phyloP scores from a whole-genome alignment of 2,113 vertebrate genomes.

The Oxygymnocypris stewartii region DNA sequence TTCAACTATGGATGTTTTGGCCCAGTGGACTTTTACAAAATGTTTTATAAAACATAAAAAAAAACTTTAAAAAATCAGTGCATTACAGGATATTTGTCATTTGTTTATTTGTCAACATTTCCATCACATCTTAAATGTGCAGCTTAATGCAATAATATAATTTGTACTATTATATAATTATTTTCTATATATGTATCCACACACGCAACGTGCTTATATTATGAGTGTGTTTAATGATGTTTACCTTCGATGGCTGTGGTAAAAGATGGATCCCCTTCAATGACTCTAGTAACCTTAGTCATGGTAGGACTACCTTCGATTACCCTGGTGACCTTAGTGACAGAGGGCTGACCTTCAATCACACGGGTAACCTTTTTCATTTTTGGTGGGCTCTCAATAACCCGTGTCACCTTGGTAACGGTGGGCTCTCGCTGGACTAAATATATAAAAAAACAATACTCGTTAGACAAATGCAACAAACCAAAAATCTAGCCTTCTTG shows the following conservation, averaged over 20 bases:
- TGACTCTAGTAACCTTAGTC: constrained; percentile 64
- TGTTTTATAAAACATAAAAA: too few relatives aligned
- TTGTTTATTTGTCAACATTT: background rate
- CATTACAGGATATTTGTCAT: background rate
- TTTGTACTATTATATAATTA: too few relatives aligned
- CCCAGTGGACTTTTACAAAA: background rate
- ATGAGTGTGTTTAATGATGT: constrained; percentile 15
- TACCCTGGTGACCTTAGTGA: constrained; percentile 58
- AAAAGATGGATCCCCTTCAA: constrained; percentile 42
- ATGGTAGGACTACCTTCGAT: constrained; percentile 22
- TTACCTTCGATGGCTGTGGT: constrained; percentile 63
- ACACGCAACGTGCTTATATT: background rate
- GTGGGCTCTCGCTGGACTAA: constrained; percentile 50
- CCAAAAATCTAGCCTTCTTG: background rate
- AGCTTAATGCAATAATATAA: too few relatives aligned
- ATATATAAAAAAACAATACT: constrained; percentile 13
- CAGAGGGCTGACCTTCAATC: constrained; percentile 32
- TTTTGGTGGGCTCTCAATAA: constrained; percentile 48
- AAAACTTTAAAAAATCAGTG: background rate
- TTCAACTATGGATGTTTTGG: background rate
- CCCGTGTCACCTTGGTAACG: constrained; percentile 52
- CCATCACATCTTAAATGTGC: background rate
- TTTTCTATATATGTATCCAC: too few relatives aligned
- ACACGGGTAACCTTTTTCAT: constrained; percentile 5
- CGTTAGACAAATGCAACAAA: background rate